A percentile compares a stretch with the other conserved stretches of the same genome.
Conservation (phyloP, 2,888 invertebrate species). For the Idaea dimidiata region DNA sequence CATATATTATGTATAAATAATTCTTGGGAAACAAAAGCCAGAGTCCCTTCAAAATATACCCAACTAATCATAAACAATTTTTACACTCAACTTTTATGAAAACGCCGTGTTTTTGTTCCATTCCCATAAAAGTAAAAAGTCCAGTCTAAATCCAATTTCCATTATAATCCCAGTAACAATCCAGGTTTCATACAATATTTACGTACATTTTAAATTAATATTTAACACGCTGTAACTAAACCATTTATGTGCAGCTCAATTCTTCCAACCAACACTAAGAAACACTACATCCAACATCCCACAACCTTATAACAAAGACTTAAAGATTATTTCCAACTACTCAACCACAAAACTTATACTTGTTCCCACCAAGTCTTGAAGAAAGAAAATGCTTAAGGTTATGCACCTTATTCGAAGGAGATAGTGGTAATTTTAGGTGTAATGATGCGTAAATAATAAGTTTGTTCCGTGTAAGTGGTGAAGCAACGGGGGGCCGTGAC, state of each 20-base stretch:
- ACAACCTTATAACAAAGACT: background rate
- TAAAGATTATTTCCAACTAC: background rate
- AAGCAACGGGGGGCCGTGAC: constrained; percentile 23
- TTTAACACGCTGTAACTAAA: background rate
- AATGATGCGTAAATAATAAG: background rate
- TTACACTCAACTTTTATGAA: too few species aligned
- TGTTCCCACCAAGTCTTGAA: background rate
- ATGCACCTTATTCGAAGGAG: background rate
- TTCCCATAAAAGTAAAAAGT: background rate
- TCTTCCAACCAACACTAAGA: background rate
- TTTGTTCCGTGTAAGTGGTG: constrained; percentile 3
- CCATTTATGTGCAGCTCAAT: background rate
- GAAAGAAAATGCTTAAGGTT: background rate
- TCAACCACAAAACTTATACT: background rate
- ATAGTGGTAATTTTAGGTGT: background rate
- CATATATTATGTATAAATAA: too few species aligned
- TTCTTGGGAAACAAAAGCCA: too few species aligned
- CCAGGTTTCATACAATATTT: background rate
- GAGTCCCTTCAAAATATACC: too few species aligned
- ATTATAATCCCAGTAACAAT: background rate
- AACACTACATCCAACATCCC: background rate
- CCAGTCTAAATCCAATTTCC: background rate
- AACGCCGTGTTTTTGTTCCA: too few species aligned
- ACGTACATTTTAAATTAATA: background rate
- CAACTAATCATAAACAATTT: too few species aligned